Evolutionary conservation across 1,140 invertebrate genomes (phyloP), one percentile per base, ranked within the genome.

Genomic region (Nasonia longicornis): DNA sequence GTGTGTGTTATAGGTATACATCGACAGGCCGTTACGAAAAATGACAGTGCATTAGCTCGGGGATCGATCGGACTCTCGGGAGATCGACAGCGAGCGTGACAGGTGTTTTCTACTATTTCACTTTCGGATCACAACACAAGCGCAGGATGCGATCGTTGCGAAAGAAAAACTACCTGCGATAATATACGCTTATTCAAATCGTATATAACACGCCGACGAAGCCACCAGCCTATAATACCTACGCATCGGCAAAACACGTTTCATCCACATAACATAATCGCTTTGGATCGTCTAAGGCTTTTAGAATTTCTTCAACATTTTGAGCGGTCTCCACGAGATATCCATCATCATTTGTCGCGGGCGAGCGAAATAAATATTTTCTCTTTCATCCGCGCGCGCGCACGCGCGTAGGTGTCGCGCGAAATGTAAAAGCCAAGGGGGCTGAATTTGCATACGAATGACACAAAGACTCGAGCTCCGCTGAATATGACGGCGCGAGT

Each of bases 381-480:
- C 80, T 20, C 66, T 22, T 85, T 83, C 77, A 81, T 79, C 63
- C 69, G 74, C 75, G 75, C 73, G 75, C 73, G 45, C 52, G 52
- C 66, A 76, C 67, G 77, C 79, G 77, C 79, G 71, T 80, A 77
- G 38, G 38, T 42, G 38, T 42, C 79, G 79, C 82, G 66, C 79
- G 79, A 78, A 71, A 85, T 85, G 69, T 79, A 67, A 75, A 75
- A 63, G 73, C 52, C 48, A 4, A 74, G 72, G 38, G 22, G 70
- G 10, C 1, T 67, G 52, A 58, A 88, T 89, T 88, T 85, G 82
- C 88, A 89, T 89, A 89, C 87, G 86, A 89, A 89, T 89, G 86
- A 80, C 75, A 86, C 83, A 87, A 86, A 86, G 85, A 84, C 16
- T 31, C 7, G 26, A 26, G 26, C 26, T n/a, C 10, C 66, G 12